Evolutionary conservation across 2,888 invertebrate species (phyloP), one percentile per base, ranked within the genome.

Genomic region (Macrosoma leucophasiata): DNA sequence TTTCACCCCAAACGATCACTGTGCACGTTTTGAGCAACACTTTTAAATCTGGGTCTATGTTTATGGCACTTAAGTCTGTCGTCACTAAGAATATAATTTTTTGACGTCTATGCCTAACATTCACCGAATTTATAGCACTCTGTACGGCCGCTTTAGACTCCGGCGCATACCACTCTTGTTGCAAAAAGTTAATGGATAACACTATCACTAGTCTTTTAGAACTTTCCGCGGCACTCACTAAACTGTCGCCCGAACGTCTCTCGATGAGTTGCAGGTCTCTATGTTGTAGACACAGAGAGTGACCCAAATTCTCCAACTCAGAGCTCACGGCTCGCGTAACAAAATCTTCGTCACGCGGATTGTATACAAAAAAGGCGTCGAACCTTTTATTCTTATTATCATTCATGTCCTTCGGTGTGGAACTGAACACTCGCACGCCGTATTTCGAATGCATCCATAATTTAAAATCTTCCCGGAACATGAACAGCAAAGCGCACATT

Each of bases 281-380:
- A 81, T 76, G 93, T 86, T 76, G 91, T 48, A 91, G 78, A 59
- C 90, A 91, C 40, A 95, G 81, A 42, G 78, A 74, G 48, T 82
- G 84, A 39, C 86, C 86, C 44, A 70, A 68, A 58, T 90, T 91
- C 71, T 94, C 94, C 43, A 95, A 71, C 60, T 92, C 92, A 55
- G 68, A 90, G 81, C 79, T 93, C 58, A 84, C 90, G 71, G 84
- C 90, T 72, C 76, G 89, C 68, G 70, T 91, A 84, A 88, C 88
- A 59, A 86, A 90, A 85, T 84, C 91, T 73, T 85, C 92, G 86
- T 95, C 94, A 51, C 91, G 88, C 50, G 90, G 89, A 69, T 92
- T 92, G 84, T 95, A 96, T 43, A 94, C 90, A 64, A 96, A 88
- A 79, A 95, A 96, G 38, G 94, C 94, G 69, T 96, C 95, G 74